phyloP scores from a whole-genome alignment of 2,797 vertebrate genomes.

The Coranthus polyacanthus region DNA sequence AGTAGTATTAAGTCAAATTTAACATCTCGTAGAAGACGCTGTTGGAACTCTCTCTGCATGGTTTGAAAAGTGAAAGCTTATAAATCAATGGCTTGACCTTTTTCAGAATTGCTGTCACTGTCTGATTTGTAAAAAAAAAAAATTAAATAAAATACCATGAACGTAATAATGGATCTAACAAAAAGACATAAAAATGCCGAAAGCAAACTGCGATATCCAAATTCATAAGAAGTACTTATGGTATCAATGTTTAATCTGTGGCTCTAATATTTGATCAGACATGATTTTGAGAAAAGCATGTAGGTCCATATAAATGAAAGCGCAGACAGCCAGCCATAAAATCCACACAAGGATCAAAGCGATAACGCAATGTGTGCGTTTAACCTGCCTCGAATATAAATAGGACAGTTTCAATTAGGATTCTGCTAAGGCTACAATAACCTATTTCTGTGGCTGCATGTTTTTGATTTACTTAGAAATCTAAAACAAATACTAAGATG shows the following conservation, averaged over 20 bases:
- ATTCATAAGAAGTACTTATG: neutral
- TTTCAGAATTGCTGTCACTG: no score
- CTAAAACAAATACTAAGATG: neutral
- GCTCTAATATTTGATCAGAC: neutral
- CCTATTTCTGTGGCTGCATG: no score
- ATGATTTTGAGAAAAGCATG: neutral
- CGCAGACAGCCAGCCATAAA: neutral
- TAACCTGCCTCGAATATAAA: neutral
- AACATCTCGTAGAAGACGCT: no score
- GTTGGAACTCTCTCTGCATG: no score
- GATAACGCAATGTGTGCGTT: neutral
- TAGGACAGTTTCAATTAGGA: neutral
- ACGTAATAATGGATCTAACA: neutral
- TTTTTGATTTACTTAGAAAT: neutral
- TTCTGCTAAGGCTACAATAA: neutral
- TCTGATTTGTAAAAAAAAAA: no score
- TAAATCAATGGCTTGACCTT: no score
- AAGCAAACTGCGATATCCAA: neutral
- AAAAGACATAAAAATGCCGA: neutral
- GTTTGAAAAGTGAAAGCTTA: no score
- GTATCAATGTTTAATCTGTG: neutral
- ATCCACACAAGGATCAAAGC: neutral
- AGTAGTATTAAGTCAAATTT: neutral
- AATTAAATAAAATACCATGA: no score
- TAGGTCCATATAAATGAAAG: constrained; percentile 3